Evolutionary conservation across 2,888 invertebrate genomes (phyloP), one percentile per base, ranked within the genome.

Genomic region (Caenorhabditis drosophilae): DNA sequence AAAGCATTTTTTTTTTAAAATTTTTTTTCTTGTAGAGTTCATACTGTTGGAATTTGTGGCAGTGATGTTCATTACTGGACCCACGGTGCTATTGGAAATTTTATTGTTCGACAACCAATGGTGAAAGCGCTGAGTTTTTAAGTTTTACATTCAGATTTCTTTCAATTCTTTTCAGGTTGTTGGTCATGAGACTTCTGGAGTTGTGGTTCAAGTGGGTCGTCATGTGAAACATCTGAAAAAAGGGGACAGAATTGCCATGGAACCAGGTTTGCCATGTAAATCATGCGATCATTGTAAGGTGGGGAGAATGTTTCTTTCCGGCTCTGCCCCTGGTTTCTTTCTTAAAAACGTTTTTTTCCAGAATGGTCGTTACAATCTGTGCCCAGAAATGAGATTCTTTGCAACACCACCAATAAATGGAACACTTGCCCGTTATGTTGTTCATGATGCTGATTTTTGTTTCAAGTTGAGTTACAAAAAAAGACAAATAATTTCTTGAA

Each of bases 361-460:
- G 62, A 68, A 86, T 58, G 96, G 96, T 38, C 87, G 89, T 60
- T 97, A 97, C 86, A 93, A 97, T 86, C 88, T 96, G 41, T 97
- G 97, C 76, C 88, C 88, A 0, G 91, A 91, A 53, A 90, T 96
- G 85, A 83, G 87, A 53, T 96, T 95, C 86, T 92, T 92, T 85
- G 95, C 95, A n/a, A 95, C 95, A 0, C 96, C 96, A 1, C 96
- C 96, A 0, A 86, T 88, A 52, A 89, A 97, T 87, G 97, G 97
- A 53, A 93, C 91, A 84, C 88, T 97, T 25, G 88, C 89, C 45
- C 88, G 91, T 79, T 95, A 89, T 85, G 94, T 92, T 85, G 90
- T 90, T 40, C 96, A 96, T 82, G 90, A 92, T 57, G 86, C 87
- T 9, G 86, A 86, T 70, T 87, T 87, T 76, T 87, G 87, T 70